phyloP scores from a whole-genome alignment of 2,888 invertebrate species.

The Troides aeacus region DNA sequence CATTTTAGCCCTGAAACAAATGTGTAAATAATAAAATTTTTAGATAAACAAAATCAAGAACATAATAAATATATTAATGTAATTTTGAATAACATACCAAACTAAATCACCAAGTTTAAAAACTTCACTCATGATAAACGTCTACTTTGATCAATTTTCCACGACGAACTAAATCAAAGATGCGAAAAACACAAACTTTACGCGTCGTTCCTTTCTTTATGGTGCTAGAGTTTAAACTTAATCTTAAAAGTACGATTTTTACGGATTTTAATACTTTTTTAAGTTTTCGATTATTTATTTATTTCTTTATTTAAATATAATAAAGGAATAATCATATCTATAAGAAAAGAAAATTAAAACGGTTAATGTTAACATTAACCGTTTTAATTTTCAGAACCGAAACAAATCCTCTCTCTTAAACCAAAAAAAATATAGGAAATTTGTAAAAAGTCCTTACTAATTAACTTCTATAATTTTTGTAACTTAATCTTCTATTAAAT shows the following conservation, averaged over 20 bases:
- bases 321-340: no score
- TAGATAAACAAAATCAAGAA: slow-evolving; percentile 36
- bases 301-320: no score
- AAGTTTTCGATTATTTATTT: neutral
- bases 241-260: neutral
- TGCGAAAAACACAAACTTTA: slow-evolving; percentile 42
- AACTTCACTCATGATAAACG: slow-evolving; percentile 66
- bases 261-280: neutral
- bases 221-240: slow-evolving; percentile 30
- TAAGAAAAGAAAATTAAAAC: no score
- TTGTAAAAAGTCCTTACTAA: no score
- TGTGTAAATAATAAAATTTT: slow-evolving; percentile 30
- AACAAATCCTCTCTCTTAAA: no score
- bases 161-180: slow-evolving; percentile 71
- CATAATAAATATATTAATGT: slow-evolving; percentile 30
- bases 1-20: slow-evolving; percentile 95
- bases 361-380: no score
- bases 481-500: no score
- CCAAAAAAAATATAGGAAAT: no score
- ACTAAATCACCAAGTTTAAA: slow-evolving; percentile 79
- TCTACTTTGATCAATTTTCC: slow-evolving; percentile 50
- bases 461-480: no score
- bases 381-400: no score
- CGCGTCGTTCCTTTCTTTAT: slow-evolving; percentile 50
- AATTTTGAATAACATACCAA: slow-evolving; percentile 40